Conservation (phyloP, 1,140 invertebrate species). For the Pachypeltis micranthus region DNA sequence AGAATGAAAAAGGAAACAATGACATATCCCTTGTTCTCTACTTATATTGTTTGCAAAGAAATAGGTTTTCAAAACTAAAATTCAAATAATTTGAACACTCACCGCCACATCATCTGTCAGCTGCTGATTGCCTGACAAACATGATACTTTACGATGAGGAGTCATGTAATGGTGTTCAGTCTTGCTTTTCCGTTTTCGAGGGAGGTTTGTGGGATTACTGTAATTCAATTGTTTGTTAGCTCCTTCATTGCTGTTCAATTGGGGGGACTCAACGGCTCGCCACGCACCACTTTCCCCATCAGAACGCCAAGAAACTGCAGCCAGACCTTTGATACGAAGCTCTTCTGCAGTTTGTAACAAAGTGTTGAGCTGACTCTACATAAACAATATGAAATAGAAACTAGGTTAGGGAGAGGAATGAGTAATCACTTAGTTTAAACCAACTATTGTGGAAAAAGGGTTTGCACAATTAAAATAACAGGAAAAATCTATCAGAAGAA, state of each 20-base stretch:
- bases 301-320: slow-evolving; percentile 65
- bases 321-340: slow-evolving; percentile 78
- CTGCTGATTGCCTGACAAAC: slow-evolving; percentile 4
- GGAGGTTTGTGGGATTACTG: not conserved
- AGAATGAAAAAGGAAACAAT: too few species aligned
- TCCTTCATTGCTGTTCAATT: slow-evolving; percentile 11
- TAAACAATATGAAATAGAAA: not conserved
- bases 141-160: slow-evolving; percentile 13
- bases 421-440: too few species aligned
- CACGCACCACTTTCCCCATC: slow-evolving; percentile 28
- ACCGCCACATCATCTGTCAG: slow-evolving; percentile 15
- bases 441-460: too few species aligned
- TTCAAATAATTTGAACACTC: slow-evolving; percentile 10
- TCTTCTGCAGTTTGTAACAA: slow-evolving; percentile 83
- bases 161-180: slow-evolving; percentile 8
- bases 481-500: too few species aligned
- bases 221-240: slow-evolving; percentile 13
- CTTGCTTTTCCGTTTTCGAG: slow-evolving; percentile 16
- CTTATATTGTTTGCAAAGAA: too few species aligned
- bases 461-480: too few species aligned
- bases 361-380: slow-evolving; percentile 66
- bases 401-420: too few species aligned
- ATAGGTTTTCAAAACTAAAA: not conserved
- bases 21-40: too few species aligned
- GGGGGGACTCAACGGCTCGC: slow-evolving; percentile 24